phyloP scores from a whole-genome alignment of 2,113 vertebrate species.

The Chascanopsetta lugubris region DNA sequence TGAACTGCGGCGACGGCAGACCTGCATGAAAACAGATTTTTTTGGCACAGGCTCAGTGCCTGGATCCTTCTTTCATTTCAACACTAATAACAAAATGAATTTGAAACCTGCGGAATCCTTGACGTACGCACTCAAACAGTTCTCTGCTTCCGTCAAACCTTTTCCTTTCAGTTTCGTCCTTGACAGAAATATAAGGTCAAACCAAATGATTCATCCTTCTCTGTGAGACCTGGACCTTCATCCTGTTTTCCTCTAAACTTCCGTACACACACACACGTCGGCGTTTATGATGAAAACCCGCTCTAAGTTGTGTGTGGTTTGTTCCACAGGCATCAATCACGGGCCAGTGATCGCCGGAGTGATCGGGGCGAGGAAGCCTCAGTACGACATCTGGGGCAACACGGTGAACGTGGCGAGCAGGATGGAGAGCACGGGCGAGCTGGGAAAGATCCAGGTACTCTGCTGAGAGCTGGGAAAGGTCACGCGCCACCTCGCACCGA shows the following conservation, averaged over 20 bases:
- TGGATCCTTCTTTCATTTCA: too few species aligned
- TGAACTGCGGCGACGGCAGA: too few species aligned
- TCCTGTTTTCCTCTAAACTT: too few species aligned
- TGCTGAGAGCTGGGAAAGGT: neutral
- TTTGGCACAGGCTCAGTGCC: too few species aligned
- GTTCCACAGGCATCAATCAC: slow-evolving; percentile 90
- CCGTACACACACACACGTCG: neutral
- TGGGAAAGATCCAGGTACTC: slow-evolving; percentile 95
- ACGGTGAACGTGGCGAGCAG: slow-evolving; percentile 96
- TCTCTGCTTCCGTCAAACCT: too few species aligned
- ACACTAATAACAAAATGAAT: too few species aligned
- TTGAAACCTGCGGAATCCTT: too few species aligned
- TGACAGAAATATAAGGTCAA: too few species aligned
- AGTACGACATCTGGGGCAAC: slow-evolving; percentile 99
- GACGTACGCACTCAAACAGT: too few species aligned
- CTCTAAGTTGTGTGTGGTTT: neutral
- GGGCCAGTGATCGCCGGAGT: slow-evolving; percentile 97
- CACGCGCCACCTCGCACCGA: neutral
- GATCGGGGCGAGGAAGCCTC: slow-evolving; percentile 97
- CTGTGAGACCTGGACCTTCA: neutral
- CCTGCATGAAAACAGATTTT: too few species aligned
- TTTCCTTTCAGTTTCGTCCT: too few species aligned
- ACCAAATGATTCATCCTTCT: too few species aligned
- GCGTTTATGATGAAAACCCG: neutral
- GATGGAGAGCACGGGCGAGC: slow-evolving; percentile 96